A percentile compares a stretch with the other conserved stretches of the same genome.
Conservation (phyloP, 2,888 invertebrate species). For the Ctenicera cuprea region DNA sequence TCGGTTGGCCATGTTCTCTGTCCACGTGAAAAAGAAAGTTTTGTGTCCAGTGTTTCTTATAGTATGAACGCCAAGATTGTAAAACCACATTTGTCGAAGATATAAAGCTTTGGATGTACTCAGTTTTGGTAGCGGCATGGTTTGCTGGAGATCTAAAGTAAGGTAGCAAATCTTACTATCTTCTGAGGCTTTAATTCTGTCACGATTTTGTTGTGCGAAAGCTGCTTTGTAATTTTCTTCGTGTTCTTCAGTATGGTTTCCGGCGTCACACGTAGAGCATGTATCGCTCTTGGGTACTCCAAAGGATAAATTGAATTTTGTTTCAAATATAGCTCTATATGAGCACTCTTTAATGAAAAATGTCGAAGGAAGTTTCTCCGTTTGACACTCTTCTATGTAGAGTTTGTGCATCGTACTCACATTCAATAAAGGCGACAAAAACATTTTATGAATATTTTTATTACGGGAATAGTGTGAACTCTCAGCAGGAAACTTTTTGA, state of each 20-base stretch:
- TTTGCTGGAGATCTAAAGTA: no score
- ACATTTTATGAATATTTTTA: conserved; percentile 17
- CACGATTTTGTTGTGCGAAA: not conserved
- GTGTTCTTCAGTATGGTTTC: not conserved
- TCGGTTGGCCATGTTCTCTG: conserved; percentile 57
- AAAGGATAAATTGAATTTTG: conserved; percentile 29
- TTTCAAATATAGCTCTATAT: conserved; percentile 17
- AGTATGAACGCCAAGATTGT: conserved; percentile 51
- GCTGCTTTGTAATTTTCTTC: conserved; percentile 1
- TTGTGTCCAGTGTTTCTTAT: conserved; percentile 20
- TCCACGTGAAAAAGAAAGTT: no score
- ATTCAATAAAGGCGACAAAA: conserved; percentile 22
- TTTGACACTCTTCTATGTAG: conserved; percentile 10
- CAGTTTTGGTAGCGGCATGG: conserved; percentile 53
- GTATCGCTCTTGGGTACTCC: no score
- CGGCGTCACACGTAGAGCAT: conserved; percentile 16
- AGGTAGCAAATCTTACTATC: not conserved
- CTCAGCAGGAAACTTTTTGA: no score
- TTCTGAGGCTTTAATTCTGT: not conserved
- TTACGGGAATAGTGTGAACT: no score
- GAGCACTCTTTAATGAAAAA: conserved; percentile 13
- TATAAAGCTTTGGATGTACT: conserved; percentile 55
- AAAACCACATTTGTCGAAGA: no score
- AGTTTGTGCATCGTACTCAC: not conserved
- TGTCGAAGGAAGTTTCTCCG: conserved; percentile 2